phyloP scores from a whole-genome alignment of 1,140 invertebrate genomes.

The Euschistus heros region DNA sequence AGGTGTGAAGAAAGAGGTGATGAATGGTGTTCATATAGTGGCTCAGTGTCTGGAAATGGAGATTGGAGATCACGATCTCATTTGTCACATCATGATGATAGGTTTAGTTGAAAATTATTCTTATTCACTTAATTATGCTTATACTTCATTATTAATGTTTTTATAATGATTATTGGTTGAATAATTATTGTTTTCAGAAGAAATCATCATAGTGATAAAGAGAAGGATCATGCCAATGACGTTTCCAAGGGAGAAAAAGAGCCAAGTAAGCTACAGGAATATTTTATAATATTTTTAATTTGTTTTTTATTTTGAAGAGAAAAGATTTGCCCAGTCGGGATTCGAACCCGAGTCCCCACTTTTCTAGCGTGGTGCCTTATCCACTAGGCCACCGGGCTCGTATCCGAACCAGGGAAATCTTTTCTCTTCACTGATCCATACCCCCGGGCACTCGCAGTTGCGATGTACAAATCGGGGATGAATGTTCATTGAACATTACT shows the following conservation, averaged over 20 bases:
- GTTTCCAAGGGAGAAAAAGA: slow-evolving; percentile 32
- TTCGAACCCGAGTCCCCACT: no score
- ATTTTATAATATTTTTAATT: no score
- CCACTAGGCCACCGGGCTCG: no score
- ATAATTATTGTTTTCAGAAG: slow-evolving; percentile 3
- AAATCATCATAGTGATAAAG: slow-evolving; percentile 21
- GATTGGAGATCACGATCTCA: slow-evolving; percentile 15
- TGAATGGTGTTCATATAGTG: slow-evolving; percentile 1
- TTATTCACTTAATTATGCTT: no score
- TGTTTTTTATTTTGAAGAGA: no score
- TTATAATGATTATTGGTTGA: neutral
- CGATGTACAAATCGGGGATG: no score
- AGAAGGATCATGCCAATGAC: slow-evolving; percentile 38
- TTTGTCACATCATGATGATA: slow-evolving; percentile 1
- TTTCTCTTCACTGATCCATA: no score
- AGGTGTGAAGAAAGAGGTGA: slow-evolving; percentile 16
- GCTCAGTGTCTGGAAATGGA: neutral
- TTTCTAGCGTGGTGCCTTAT: no score
- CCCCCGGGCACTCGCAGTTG: no score
- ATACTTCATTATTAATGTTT: neutral
- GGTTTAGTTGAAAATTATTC: neutral
- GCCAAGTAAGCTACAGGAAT: neutral
- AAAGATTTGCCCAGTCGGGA: no score
- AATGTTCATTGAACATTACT: no score
- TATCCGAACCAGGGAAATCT: no score